Evolutionary conservation across 2,888 invertebrate species (phyloP).

Genomic region (Sepioteuthis lessoniana): DNA sequence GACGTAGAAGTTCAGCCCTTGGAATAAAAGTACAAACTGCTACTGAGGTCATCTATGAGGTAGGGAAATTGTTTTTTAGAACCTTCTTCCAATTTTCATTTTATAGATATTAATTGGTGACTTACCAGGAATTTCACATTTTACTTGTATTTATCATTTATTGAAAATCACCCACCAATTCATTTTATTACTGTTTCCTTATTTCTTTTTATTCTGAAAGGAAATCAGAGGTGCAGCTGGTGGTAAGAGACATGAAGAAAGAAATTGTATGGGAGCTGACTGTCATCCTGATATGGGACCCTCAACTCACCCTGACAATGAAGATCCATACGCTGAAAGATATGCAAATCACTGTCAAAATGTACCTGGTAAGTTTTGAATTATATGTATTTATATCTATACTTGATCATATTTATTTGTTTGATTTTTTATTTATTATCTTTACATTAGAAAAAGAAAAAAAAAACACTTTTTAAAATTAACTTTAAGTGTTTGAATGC

Average conservation of each 20-base stretch:
- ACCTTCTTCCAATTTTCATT: too few relatives aligned
- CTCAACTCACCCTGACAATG: not conserved
- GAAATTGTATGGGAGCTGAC: not conserved
- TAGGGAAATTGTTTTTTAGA: not conserved
- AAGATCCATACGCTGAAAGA: not conserved
- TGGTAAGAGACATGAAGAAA: not conserved
- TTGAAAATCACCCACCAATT: too few relatives aligned
- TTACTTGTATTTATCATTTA: too few relatives aligned
- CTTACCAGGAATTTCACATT: too few relatives aligned
- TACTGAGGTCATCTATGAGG: not conserved
- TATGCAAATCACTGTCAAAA: not conserved
- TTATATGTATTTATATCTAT: not conserved
- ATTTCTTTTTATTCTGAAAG: not conserved
- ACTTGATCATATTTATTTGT: not conserved
- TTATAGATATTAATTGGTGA: too few relatives aligned
- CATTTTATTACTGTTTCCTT: too few relatives aligned
- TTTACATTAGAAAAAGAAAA: not conserved
- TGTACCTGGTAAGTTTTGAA: not conserved
- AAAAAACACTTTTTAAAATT: not conserved
- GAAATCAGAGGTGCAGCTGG: not conserved
- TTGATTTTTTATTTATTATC: too few relatives aligned
- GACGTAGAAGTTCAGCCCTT: constrained; percentile 33
- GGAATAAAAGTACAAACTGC: not conserved
- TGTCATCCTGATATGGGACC: not conserved
- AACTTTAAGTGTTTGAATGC: too few relatives aligned